These are phyloP conservation scores for Rhopalosiphum padi DNA, from an alignment of 1,140 invertebrate genomes.

Conservation along the genomic window DNA sequence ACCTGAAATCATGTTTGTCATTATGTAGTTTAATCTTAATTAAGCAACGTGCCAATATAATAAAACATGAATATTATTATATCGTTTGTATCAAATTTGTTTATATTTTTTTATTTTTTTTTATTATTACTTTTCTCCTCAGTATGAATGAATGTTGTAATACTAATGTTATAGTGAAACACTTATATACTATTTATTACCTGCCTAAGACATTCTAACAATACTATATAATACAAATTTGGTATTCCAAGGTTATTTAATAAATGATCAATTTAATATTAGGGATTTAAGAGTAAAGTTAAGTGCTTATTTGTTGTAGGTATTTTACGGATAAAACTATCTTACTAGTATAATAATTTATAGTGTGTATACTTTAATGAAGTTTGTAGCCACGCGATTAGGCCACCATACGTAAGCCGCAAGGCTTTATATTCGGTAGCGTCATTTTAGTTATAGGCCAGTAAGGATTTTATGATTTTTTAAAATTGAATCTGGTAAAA, in stretches of 20 bases:
- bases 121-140: background rate
- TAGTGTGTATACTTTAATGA: background rate
- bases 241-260: background rate
- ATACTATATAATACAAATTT: background rate
- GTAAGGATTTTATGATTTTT: background rate
- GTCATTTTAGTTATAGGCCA: background rate
- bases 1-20: background rate
- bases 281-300: background rate
- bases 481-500: background rate
- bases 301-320: background rate
- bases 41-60: background rate
- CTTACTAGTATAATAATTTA: background rate
- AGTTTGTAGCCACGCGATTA: background rate
- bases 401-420: background rate
- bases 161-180: background rate
- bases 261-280: conserved; percentile 8
- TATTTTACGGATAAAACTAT: background rate
- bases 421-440: background rate
- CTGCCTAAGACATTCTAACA: background rate
- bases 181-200: background rate
- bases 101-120: background rate
- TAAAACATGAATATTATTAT: background rate
- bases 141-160: too few species aligned
- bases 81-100: too few species aligned
- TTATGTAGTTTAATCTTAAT: background rate